Evolutionary conservation across 2,888 invertebrate species (phyloP), one percentile per base, ranked within the genome.

Genomic region (Mesorhabditis spiculigera): DNA sequence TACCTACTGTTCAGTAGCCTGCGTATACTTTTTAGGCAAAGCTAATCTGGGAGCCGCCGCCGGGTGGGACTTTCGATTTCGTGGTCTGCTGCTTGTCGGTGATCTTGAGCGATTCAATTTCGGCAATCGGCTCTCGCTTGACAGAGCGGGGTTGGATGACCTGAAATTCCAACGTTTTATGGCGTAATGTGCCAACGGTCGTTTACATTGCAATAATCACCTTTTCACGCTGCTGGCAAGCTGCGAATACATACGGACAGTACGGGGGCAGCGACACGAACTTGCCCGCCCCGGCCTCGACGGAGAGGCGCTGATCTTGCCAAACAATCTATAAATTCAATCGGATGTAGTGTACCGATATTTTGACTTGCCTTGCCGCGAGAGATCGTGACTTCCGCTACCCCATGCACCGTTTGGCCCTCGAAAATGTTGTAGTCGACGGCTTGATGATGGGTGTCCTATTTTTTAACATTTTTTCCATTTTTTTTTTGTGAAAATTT

Each of bases 361-460:
- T 28, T 28, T 28, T 43, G 5, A 10, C 69, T 45, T 16, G 74
- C 75, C 69, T 78, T 75, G 63, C 85, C 84, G 95, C 97, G 82
- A 58, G 93, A 93, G 76, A 99, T 91, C 43, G 98, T 98, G 86
- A 91, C 93, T 86, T 94, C 92, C 0, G 97, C 92, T 61, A 94
- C 92, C 43, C 97, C 97, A 81, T 94, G 93, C 43, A 81, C 83
- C 16, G 72, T 61, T 78, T 84, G 80, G 43, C 84, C 87, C 71
- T 98, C 97, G 87, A 97, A 98, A 78, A 98, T 95, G 87, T 98
- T 98, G 86, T 94, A 96, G 88, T 97, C 94, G 72, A 92, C 91
- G 3, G 93, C 93, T 76, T 78, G 94, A 79, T 93, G 91, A 87
- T 98, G 97, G 0, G 92, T 92, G 80, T 92, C 90, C 66, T 50